Conservation (phyloP, 2,888 invertebrate genomes). For the Acanthopleura granulata region DNA sequence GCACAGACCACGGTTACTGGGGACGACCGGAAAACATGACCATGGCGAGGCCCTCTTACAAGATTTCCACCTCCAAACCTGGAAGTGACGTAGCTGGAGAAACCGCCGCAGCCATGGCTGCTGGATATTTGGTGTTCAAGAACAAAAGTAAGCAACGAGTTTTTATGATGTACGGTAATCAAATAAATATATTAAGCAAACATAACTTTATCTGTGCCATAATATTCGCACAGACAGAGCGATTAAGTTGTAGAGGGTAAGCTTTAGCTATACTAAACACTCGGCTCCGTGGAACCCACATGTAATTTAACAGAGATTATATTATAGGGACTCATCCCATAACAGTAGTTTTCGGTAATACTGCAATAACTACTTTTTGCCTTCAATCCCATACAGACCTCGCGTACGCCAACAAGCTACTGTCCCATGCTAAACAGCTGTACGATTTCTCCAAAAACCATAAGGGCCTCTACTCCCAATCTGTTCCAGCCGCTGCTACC, state of each 20-base stretch:
- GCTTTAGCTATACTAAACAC: too few species aligned
- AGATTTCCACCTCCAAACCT: constrained; percentile 74
- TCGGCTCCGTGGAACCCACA: too few species aligned
- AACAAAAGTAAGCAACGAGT: not conserved
- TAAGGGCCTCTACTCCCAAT: constrained; percentile 37
- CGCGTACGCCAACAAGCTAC: constrained; percentile 40
- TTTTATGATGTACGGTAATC: too few species aligned
- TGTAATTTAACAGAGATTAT: too few species aligned
- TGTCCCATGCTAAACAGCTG: constrained; percentile 43
- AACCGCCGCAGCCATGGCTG: constrained; percentile 24
- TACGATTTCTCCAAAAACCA: constrained; percentile 45
- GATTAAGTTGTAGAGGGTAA: too few species aligned
- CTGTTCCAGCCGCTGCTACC: not conserved
- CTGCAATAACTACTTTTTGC: not conserved
- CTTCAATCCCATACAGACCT: constrained; percentile 32
- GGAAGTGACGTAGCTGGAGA: constrained; percentile 77
- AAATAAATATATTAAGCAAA: too few species aligned
- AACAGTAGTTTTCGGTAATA: too few species aligned
- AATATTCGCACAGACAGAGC: too few species aligned
- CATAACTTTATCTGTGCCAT: too few species aligned
- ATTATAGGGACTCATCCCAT: too few species aligned
- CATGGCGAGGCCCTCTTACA: constrained; percentile 74
- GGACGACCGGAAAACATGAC: constrained; percentile 76
- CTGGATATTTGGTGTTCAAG: constrained; percentile 16
- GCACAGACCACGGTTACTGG: constrained; percentile 75